Evolutionary conservation across 2,888 invertebrate species (phyloP).

Genomic region (Fragum whitleyi): DNA sequence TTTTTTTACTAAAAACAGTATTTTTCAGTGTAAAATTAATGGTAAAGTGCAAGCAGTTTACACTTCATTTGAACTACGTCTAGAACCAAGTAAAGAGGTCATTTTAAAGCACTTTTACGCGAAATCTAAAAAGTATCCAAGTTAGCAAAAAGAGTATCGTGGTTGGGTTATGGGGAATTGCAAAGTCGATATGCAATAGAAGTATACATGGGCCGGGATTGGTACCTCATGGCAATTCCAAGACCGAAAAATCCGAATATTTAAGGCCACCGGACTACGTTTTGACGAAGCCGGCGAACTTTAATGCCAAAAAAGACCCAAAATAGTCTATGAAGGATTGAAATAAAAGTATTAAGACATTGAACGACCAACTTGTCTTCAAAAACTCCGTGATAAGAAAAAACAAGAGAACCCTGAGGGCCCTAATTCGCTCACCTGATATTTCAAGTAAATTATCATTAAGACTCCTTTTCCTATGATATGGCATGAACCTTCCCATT

Average conservation of each 20-base stretch:
- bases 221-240: constrained; percentile 31
- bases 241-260: constrained; percentile 18
- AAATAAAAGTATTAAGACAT: constrained; percentile 30
- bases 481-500: no score
- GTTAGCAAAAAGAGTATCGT: constrained; percentile 20
- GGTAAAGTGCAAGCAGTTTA: neutral
- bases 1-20: neutral
- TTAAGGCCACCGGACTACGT: constrained; percentile 28
- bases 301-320: constrained; percentile 17
- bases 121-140: constrained; percentile 9
- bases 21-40: neutral
- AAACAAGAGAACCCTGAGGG: constrained; percentile 4
- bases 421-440: no score
- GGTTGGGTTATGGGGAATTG: constrained; percentile 2
- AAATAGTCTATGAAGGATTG: constrained; percentile 27
- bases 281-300: constrained; percentile 20
- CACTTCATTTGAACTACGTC: neutral
- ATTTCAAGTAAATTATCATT: no score
- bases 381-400: constrained; percentile 26
- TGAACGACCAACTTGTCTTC: constrained; percentile 6
- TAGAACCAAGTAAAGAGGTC: neutral
- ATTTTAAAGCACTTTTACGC: constrained; percentile 37
- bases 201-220: constrained; percentile 43
- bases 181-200: neutral
- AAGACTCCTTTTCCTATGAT: no score